A percentile compares a stretch with the other conserved stretches of the same genome.
Evolutionary conservation across 2,113 vertebrate genomes (phyloP).

Genomic region (Gopherus flavomarginatus): DNA sequence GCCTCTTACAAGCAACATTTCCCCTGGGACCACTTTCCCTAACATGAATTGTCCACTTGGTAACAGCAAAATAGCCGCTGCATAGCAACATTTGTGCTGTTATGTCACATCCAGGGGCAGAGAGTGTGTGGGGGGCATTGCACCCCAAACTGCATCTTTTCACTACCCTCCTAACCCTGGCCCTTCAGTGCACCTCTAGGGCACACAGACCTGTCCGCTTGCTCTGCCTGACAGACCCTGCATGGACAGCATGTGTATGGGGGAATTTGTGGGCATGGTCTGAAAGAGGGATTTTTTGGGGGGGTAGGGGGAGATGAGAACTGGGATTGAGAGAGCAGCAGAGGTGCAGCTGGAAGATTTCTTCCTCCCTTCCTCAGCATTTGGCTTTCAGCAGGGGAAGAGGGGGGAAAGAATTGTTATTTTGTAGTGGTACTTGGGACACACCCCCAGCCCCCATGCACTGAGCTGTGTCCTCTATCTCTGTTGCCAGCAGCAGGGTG

Average conservation of each 20-base stretch:
- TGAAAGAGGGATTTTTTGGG: neutral
- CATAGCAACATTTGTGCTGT: neutral
- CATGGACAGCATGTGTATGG: rapidly evolving
- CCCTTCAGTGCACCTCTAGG: neutral
- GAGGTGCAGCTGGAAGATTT: neutral
- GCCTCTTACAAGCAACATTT: neutral
- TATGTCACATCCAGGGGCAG: neutral
- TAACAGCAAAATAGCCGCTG: neutral
- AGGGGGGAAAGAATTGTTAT: neutral
- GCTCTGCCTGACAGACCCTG: neutral
- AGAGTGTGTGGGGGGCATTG: neutral
- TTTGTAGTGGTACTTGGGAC: neutral
- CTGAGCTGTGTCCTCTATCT: neutral
- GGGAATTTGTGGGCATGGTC: too few species aligned
- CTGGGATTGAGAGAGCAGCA: neutral
- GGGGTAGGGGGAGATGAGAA: too few species aligned
- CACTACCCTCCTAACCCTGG: neutral
- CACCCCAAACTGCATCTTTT: neutral
- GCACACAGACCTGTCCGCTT: neutral
- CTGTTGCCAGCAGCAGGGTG: neutral
- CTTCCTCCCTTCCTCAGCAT: neutral
- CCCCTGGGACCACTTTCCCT: neutral
- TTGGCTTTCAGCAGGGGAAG: rapidly evolving
- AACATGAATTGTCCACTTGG: neutral
- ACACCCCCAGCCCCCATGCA: too few species aligned